Evolutionary conservation across 2,797 vertebrate species (phyloP).

Genomic region (Muscicapa striata): DNA sequence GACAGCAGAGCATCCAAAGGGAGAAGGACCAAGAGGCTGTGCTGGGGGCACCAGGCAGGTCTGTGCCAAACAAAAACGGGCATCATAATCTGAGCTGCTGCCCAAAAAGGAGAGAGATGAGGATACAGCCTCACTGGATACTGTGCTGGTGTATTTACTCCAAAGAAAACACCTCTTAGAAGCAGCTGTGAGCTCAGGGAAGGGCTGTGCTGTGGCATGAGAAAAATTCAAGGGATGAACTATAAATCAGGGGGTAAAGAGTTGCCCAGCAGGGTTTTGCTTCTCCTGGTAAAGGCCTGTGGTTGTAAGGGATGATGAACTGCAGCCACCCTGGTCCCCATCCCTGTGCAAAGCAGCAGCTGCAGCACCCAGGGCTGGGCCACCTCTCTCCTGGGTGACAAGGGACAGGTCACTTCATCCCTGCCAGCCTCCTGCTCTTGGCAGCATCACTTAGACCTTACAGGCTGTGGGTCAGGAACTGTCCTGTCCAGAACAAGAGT

Average conservation of each 20-base stretch:
- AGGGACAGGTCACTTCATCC: neutral
- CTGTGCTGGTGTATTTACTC: neutral
- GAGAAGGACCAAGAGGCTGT: neutral
- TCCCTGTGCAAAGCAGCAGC: rapidly evolving
- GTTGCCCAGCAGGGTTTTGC: neutral
- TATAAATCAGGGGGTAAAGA: neutral
- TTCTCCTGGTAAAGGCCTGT: neutral
- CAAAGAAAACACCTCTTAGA: neutral
- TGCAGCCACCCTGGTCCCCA: neutral
- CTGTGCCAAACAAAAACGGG: neutral
- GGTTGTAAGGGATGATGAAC: neutral
- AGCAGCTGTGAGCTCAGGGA: neutral
- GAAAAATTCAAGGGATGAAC: neutral
- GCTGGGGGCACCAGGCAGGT: neutral
- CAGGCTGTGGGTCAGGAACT: rapidly evolving
- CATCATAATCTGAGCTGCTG: neutral
- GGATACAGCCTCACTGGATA: neutral
- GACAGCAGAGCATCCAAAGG: neutral
- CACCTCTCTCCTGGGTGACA: neutral
- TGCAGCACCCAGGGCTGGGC: neutral
- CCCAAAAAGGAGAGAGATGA: neutral
- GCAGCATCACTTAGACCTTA: neutral
- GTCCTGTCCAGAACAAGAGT: neutral
- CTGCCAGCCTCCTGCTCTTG: neutral
- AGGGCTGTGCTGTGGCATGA: rapidly evolving